Base-by-base conservation (phyloP, 1,140 invertebrate species). In the Diabrotica virgifera region DNA sequence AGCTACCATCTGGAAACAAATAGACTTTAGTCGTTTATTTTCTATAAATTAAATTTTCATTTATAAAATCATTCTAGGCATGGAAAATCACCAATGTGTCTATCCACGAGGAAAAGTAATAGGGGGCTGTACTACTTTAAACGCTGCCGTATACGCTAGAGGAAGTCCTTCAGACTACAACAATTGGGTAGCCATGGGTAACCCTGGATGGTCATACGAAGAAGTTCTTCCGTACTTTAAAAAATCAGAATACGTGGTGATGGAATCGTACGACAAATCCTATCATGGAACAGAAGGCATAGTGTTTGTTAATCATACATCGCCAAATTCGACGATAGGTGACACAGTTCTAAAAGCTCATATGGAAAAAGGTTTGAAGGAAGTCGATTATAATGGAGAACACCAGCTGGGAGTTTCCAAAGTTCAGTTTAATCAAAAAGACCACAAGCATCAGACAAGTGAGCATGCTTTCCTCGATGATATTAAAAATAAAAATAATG, bases 131-230 rank as follows among this genome's bases (percentile, higher is more conserved):
- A 90, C 88, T 14, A 86, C 90, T 5, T 85, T 96, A 12, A 95
- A 96, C 75, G 92, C 87, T 58, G 93, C 95, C 91, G 88, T 94
- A n/a, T 95, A 95, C 76, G 89, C 92, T 0, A 82, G 94, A 53
- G 94, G 94, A 0, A 87, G 92, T 79, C 82, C 82, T 2, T 61
- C 71, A 36, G 85, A 87, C 66, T 87, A 82, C 63, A 83, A 87
- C 59, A 77, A 79, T 56, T 94, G 92, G 92, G 85, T 84, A 52
- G 62, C 71, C 71, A 66, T 86, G 71, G 91, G 91, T 0, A 94
- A 94, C 68, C 14, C 57, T 7, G 72, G 67, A 9, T 74, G 72
- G 72, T 67, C 66, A 0, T 74, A 72, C 50, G 9, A 65, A n/a
- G 67, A 74, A n/a, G 59, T 69, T 5, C 40, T 72, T 10, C 69